Evolutionary conservation across 2,113 vertebrate genomes (phyloP).

Genomic region (Silurus meridionalis): DNA sequence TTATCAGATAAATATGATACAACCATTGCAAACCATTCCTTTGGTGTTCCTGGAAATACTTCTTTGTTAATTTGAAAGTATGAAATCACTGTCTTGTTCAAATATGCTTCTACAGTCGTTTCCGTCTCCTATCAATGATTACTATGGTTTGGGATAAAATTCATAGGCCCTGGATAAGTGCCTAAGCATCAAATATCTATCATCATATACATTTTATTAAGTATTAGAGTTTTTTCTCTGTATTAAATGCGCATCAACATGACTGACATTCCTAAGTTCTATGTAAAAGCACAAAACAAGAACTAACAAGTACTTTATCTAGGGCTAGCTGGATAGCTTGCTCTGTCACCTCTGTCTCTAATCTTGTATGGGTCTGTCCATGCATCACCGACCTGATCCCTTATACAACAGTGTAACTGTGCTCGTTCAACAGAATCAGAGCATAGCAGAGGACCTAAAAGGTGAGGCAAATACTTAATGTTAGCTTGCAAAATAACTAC

Average conservation of each 20-base stretch:
- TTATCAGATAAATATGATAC: not conserved
- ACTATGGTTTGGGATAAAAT: too few species aligned
- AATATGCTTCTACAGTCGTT: too few species aligned
- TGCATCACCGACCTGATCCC: not conserved
- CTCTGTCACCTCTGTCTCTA: not conserved
- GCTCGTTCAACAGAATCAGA: not conserved
- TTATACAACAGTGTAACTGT: not conserved
- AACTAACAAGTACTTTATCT: not conserved
- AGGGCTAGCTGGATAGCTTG: not conserved
- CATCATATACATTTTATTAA: not conserved
- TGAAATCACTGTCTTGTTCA: too few species aligned
- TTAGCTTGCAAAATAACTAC: not conserved
- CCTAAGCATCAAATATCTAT: not conserved
- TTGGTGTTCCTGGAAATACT: not conserved
- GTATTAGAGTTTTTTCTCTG: not conserved
- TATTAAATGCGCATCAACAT: not conserved
- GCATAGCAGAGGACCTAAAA: not conserved
- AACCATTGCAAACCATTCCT: not conserved
- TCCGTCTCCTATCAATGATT: too few species aligned
- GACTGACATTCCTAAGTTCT: not conserved
- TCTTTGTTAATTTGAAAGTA: not conserved
- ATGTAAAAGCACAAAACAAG: not conserved
- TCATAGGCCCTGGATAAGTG: not conserved
- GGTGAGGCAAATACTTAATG: not conserved
- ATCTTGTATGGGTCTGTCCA: not conserved